Base-by-base conservation (phyloP, 2,797 vertebrate genomes). In the Danio jaintianensis region DNA sequence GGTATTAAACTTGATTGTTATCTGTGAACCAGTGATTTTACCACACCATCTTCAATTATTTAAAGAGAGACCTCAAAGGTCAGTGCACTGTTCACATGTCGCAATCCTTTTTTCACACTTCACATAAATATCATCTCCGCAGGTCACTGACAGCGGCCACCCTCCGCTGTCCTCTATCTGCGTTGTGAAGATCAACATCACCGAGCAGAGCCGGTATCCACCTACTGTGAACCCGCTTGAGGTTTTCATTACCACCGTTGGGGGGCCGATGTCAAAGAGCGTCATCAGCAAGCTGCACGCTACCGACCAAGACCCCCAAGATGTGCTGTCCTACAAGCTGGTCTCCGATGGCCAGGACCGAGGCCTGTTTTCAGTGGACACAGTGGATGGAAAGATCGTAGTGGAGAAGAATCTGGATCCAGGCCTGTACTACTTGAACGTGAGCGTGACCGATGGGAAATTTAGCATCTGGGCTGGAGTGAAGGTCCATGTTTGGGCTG, bases 161-260 rank as follows among this genome's bases (percentile, higher is more conserved):
- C 98, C 98, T 5, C 94, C 97, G 0, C 93, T 98, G 72, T 97
- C 96, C 0, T 99, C 98, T 7, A 97, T 95, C 52, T 96, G 97
- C 0, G 94, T 94, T 64, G 90, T 98, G 87, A 95, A 92, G 43
- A 92, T 99, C 86, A 95, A 94, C 0, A 90, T 99, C 83, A 96
- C 93, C 0, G 96, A 98, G 90, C 94, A 94, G 89, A 99, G 98
- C 89, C 94, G 88, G 2, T 96, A 95, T 0, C 92, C 96, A 0
- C 98, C 98, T 13, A 94, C 95, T 0, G 95, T 96, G 0, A 91
- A 96, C 11, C 96, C 98, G 0, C 83, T 99, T 64, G 97, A 99
- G 84, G 94, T 99, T 88, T 97, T 96, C 91, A 96, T 99, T 90
- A 96, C 96, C 40, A 93, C 92, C 0, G 88, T 90, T 0, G 92